Percentiles rank a stretch among this genome's conserved stretches.
Evolutionary conservation across 2,797 vertebrate genomes (phyloP).

Genomic region (Siniperca undulata): DNA sequence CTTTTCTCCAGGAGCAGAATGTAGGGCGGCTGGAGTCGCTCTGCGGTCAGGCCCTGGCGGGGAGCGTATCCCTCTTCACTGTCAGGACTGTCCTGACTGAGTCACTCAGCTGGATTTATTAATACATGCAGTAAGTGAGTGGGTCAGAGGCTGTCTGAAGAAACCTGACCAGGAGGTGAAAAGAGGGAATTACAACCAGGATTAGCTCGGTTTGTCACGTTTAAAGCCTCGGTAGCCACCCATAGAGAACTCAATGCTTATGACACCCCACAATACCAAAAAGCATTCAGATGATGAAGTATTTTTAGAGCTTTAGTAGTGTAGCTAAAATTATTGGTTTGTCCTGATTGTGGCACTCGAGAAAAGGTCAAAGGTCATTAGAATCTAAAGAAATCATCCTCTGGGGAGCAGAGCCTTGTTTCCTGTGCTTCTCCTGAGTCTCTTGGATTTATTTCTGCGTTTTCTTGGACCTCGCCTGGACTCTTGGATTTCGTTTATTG

Average conservation of each 20-base stretch:
- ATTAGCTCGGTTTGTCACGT: too few relatives aligned
- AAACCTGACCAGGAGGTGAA: not conserved
- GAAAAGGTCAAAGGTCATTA: not conserved
- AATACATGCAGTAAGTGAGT: constrained; percentile 24
- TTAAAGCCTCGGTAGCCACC: too few relatives aligned
- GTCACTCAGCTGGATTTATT: constrained; percentile 36
- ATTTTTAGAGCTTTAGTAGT: not conserved
- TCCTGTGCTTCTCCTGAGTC: too few relatives aligned
- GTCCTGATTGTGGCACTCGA: too few relatives aligned
- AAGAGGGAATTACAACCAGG: too few relatives aligned
- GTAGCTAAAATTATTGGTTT: too few relatives aligned
- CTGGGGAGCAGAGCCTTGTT: too few relatives aligned
- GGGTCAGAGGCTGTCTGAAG: not conserved
- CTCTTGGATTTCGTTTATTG: too few relatives aligned
- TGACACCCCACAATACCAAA: not conserved
- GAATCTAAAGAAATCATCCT: not conserved
- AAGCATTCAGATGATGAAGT: not conserved
- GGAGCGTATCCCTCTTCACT: constrained; percentile 39
- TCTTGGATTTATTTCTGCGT: too few relatives aligned
- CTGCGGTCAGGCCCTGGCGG: constrained; percentile 35
- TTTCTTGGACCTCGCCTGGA: too few relatives aligned
- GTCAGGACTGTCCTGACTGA: constrained; percentile 28
- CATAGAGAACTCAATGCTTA: too few relatives aligned
- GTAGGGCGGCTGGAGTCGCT: constrained; percentile 52
- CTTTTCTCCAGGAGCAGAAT: constrained; percentile 40